phyloP scores from a whole-genome alignment of 2,113 vertebrate genomes.

The Sylvilagus bachmani region DNA sequence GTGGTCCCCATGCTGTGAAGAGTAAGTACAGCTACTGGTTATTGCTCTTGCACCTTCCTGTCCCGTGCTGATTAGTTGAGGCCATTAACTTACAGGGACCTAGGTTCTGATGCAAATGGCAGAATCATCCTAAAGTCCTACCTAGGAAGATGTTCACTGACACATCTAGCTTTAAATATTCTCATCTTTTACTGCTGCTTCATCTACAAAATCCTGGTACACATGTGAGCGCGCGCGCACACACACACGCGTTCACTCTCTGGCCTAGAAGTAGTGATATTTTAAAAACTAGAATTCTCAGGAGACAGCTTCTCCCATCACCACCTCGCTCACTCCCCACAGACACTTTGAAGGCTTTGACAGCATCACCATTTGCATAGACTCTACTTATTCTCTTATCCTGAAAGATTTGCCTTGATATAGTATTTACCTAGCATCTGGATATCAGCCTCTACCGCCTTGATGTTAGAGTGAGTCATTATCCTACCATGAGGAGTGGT shows the following conservation, averaged over 20 bases:
- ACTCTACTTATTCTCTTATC: neutral
- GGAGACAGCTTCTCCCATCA: neutral
- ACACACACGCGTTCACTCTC: neutral
- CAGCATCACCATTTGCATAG: neutral
- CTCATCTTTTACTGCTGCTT: neutral
- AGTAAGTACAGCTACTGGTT: neutral
- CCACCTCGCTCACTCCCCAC: neutral
- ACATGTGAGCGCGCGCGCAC: neutral
- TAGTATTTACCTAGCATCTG: accelerated
- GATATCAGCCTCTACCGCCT: neutral
- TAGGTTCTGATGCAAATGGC: neutral
- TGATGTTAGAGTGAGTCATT: neutral
- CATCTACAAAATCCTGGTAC: neutral
- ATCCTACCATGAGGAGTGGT: neutral
- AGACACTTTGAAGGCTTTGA: neutral
- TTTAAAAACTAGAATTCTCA: neutral
- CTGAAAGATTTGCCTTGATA: neutral
- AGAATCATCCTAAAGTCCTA: neutral
- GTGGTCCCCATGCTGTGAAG: neutral
- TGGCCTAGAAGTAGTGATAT: neutral
- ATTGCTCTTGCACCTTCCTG: neutral
- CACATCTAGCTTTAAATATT: neutral
- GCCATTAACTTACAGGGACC: neutral
- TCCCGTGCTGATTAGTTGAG: too few relatives aligned
- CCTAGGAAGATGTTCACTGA: neutral